These are phyloP conservation scores for Syrista parreyssii DNA, from an alignment of 2,888 invertebrate species.

Conservation along the genomic window DNA sequence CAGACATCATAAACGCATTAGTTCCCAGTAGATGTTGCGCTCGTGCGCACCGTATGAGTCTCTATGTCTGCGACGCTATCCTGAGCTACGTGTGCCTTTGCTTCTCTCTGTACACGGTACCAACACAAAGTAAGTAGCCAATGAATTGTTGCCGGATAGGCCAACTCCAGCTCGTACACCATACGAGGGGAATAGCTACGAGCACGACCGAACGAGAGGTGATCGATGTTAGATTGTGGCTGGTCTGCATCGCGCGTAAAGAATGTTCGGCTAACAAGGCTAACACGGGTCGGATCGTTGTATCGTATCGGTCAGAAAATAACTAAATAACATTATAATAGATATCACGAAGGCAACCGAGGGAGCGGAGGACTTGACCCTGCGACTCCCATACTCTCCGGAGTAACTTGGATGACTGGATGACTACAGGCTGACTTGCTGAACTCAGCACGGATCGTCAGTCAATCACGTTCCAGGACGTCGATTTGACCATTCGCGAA, in stretches of 20 bases:
- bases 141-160: background rate
- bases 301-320: slow-evolving; percentile 37
- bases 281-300: slow-evolving; percentile 38
- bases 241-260: slow-evolving; percentile 34
- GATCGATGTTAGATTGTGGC: slow-evolving; percentile 27
- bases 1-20: slow-evolving; percentile 63
- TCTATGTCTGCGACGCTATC: background rate
- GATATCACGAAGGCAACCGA: slow-evolving; percentile 34
- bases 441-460: background rate
- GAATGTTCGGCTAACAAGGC: slow-evolving; percentile 50
- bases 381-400: background rate
- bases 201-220: slow-evolving; percentile 10
- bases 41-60: background rate
- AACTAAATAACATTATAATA: slow-evolving; percentile 36
- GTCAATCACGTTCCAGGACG: background rate
- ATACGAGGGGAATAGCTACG: background rate
- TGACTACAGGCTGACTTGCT: background rate
- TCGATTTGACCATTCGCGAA: background rate
- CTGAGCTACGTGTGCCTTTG: background rate
- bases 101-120: background rate
- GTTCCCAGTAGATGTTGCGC: slow-evolving; percentile 34
- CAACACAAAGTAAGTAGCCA: background rate
- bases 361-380: slow-evolving; percentile 1
- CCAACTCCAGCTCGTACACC: slow-evolving; percentile 1
- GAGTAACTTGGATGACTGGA: background rate